A percentile compares a stretch with the other conserved stretches of the same genome.
Conservation (phyloP, 2,113 vertebrate species). For the Aphyosemion australe region DNA sequence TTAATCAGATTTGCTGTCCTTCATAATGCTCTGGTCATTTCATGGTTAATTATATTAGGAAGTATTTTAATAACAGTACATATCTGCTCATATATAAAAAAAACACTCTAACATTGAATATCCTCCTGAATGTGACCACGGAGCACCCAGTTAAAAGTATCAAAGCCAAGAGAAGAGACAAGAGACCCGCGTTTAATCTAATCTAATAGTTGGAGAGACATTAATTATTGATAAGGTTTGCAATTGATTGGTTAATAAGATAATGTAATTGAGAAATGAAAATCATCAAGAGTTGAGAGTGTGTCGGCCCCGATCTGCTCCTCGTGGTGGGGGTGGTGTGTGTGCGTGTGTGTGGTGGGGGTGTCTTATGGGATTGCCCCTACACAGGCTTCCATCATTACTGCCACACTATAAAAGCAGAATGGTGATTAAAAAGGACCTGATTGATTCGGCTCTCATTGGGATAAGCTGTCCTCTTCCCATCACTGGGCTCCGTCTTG, state of each 20-base stretch:
- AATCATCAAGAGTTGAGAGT: conserved; percentile 76
- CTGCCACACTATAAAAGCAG: conserved; percentile 83
- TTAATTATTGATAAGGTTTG: conserved; percentile 84
- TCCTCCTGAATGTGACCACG: conserved; percentile 40
- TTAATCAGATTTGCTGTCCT: too few relatives aligned
- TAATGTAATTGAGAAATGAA: conserved; percentile 87
- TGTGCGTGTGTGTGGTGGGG: background rate
- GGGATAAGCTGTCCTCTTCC: conserved; percentile 80
- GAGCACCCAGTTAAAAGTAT: conserved; percentile 69
- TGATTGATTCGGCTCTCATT: conserved; percentile 85
- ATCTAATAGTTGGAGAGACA: conserved; percentile 81
- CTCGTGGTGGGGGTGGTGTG: conserved; percentile 3
- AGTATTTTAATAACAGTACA: too few relatives aligned
- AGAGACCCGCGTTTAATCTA: conserved; percentile 78
- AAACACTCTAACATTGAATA: conserved; percentile 14
- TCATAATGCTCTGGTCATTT: too few relatives aligned
- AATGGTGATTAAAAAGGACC: conserved; percentile 84
- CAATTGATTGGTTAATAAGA: conserved; percentile 85
- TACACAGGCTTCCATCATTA: conserved; percentile 82
- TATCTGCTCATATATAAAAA: background rate
- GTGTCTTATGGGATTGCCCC: conserved; percentile 81
- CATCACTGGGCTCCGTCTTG: conserved; percentile 57
- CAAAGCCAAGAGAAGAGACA: conserved; percentile 73
- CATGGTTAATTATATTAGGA: too few relatives aligned
- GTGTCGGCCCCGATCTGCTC: conserved; percentile 56